phyloP scores from a whole-genome alignment of 2,113 vertebrate genomes.

The Dolichotis patagonum region DNA sequence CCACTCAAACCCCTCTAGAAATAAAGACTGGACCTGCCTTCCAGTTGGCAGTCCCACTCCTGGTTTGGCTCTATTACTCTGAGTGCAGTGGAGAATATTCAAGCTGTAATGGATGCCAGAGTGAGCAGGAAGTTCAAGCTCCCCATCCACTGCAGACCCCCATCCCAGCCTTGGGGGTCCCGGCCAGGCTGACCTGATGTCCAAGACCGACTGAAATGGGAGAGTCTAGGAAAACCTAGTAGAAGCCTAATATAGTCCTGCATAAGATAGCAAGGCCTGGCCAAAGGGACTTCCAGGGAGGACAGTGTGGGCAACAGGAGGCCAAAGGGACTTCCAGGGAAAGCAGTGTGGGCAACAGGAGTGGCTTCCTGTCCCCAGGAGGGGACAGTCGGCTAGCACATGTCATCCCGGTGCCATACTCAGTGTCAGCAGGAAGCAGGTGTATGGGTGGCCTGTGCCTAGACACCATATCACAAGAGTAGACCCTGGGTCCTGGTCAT shows the following conservation, averaged over 20 bases:
- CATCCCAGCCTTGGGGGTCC: not conserved
- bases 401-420: fast-evolving
- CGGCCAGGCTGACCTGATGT: not conserved
- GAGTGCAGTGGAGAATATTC: not conserved
- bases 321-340: not conserved
- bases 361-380: too few species aligned
- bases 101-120: not conserved
- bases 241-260: not conserved
- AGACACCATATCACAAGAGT: not conserved
- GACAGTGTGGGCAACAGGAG: too few species aligned
- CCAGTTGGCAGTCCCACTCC: not conserved
- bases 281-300: not conserved
- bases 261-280: not conserved
- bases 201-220: not conserved
- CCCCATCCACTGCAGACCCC: not conserved
- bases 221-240: not conserved
- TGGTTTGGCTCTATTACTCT: not conserved
- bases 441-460: not conserved
- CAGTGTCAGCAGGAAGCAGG: not conserved
- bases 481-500: not conserved
- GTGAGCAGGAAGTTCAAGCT: not conserved
- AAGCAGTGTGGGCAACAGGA: too few species aligned
- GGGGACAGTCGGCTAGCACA: not conserved
- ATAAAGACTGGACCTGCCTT: conserved; percentile 34
- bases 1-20: conserved; percentile 51